Evolutionary conservation across 2,113 vertebrate genomes (phyloP), one percentile per base, ranked within the genome.

Genomic region (Charina bottae): DNA sequence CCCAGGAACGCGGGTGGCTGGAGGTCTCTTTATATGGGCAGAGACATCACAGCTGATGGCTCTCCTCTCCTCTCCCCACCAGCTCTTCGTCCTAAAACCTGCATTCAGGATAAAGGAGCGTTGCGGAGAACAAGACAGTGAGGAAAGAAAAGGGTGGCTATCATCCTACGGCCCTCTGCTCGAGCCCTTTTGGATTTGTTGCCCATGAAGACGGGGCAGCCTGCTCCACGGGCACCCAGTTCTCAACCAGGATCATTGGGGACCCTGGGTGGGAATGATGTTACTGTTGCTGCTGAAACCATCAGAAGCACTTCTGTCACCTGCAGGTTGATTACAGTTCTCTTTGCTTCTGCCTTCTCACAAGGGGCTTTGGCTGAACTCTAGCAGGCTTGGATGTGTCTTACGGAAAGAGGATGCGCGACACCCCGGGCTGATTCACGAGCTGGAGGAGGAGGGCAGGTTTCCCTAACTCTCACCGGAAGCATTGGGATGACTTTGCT

Each of bases 51-150:
- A 26, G 54, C 54, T 33, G 21, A 28, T 6, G 17, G 3, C 42
- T 46, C 2, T 21, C 7, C 33, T n/a, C 24, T 19, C 7, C 24
- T 28, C 6, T 21, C 17, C n/a, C 33, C 55, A 28, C 90, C 97
- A 99, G 99, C 99, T 93, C 96, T 99, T 62, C 98, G 99, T 84
- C 99, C 99, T 28, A 99, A 99, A 97, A 99, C 99, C 94, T 99
- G 99, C 98, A 98, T 99, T 92, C 98, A 97, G 0, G 99, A 99
- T 23, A 97, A 96, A 13, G 97, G 98, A 72, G 95, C 97, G 19
- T 93, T 92, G 0, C 97, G 98, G 62, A 97, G 97, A 53, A 96
- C 97, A 95, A 96, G 97, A 90, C 98, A 97, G 96, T 98, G 97
- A 98, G 4, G 0, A 15, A 5, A 49, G 49, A 2, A 0, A 1